A percentile compares a stretch with the other conserved stretches of the same genome.
phyloP scores from a whole-genome alignment of 2,888 invertebrate genomes.

The Rhingia campestris region DNA sequence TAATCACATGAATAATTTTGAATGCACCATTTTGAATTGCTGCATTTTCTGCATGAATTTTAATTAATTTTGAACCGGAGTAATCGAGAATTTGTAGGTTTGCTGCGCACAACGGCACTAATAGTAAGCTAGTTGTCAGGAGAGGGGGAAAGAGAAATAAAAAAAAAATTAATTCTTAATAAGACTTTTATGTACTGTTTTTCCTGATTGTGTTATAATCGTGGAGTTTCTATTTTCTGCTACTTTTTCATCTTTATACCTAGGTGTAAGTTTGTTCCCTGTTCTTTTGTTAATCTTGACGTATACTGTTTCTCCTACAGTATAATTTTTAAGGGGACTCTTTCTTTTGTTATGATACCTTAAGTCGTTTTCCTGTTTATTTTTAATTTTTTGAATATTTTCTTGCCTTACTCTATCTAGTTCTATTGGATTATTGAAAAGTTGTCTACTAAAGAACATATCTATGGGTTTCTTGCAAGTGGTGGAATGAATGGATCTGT shows the following conservation, averaged over 20 bases:
- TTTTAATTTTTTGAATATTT: background rate
- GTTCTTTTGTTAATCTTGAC: background rate
- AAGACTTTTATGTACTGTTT: too few relatives aligned
- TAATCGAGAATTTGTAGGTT: too few relatives aligned
- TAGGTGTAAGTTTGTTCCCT: background rate
- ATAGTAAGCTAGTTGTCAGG: background rate
- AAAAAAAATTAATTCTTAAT: too few relatives aligned
- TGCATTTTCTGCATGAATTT: too few relatives aligned
- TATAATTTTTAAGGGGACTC: background rate
- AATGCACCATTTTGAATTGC: too few relatives aligned
- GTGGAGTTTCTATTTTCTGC: background rate
- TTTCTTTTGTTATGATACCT: background rate
- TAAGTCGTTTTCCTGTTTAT: background rate
- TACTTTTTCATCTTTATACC: too few relatives aligned
- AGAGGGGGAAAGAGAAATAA: background rate
- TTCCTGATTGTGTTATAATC: too few relatives aligned
- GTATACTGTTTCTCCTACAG: background rate
- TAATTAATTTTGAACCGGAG: too few relatives aligned
- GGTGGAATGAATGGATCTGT: slow-evolving; percentile 2
- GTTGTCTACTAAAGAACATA: background rate
- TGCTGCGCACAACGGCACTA: too few relatives aligned
- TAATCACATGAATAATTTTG: too few relatives aligned
- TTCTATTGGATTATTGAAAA: background rate
- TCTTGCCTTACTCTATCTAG: background rate
- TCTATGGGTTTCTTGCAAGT: slow-evolving; percentile 10